Percentiles rank a stretch among this genome's conserved stretches.
Evolutionary conservation across 2,797 vertebrate genomes (phyloP).

Genomic region (Liasis olivaceus): DNA sequence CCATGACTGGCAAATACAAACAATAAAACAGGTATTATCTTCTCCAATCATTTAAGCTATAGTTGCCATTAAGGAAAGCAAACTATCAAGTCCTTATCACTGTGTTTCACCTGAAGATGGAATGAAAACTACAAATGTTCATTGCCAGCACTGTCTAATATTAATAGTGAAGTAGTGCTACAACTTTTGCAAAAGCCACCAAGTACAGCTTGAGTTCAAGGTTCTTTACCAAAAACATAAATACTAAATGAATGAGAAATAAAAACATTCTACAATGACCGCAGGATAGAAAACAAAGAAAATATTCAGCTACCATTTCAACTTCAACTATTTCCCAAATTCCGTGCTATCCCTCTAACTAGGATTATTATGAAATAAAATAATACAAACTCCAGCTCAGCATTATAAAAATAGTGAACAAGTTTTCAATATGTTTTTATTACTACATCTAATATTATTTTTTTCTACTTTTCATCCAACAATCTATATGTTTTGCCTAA

Average conservation of each 20-base stretch:
- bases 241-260: slow-evolving; percentile 10
- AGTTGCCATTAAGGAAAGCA: not conserved
- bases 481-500: no score
- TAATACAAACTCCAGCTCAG: not conserved
- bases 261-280: slow-evolving; percentile 31
- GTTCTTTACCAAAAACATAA: not conserved
- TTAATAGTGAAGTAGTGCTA: not conserved
- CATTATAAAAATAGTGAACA: no score
- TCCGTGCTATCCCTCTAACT: not conserved
- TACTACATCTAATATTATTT: no score
- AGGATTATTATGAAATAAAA: not conserved
- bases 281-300: slow-evolving; percentile 6
- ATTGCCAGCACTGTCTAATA: not conserved
- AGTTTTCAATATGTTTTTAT: no score
- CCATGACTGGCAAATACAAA: not conserved
- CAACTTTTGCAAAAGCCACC: not conserved
- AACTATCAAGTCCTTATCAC: not conserved
- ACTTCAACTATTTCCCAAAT: not conserved
- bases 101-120: not conserved
- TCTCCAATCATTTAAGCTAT: not conserved
- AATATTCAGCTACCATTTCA: not conserved
- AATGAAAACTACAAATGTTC: not conserved
- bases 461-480: no score
- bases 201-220: not conserved
- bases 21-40: not conserved